A percentile compares a stretch with the other conserved stretches of the same genome.
Conservation (phyloP, 35 echinoderm and acorn worm species). For the Ophioderma brevispina region DNA sequence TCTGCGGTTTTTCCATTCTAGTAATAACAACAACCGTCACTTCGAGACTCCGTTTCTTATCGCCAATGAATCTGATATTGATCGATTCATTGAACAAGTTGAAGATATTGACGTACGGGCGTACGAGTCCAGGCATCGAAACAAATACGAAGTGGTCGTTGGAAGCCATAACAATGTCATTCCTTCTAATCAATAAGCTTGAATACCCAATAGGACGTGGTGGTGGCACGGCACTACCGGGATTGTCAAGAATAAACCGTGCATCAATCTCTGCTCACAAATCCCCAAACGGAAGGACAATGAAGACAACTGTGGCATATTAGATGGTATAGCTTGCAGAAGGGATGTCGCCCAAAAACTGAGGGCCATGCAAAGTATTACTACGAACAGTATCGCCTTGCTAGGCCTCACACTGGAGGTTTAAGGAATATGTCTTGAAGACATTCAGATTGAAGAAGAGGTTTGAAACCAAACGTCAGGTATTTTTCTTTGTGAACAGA, state of each 20-base stretch:
- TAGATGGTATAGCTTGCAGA: too few species aligned
- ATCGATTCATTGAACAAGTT: not conserved
- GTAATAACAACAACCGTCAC: not conserved
- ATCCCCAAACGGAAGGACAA: too few species aligned
- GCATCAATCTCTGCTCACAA: too few species aligned
- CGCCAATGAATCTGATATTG: not conserved
- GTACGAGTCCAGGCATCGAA: not conserved
- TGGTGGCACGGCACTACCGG: too few species aligned
- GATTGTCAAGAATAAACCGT: too few species aligned
- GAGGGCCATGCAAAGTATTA: not conserved
- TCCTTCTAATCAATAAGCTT: not conserved
- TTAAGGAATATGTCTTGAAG: not conserved
- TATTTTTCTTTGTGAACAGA: not conserved
- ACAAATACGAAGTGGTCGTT: conserved; percentile 9
- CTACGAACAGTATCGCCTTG: not conserved
- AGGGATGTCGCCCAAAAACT: not conserved
- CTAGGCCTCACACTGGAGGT: not conserved
- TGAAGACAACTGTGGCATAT: too few species aligned
- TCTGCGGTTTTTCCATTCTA: conserved; percentile 2
- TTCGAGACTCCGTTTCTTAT: not conserved
- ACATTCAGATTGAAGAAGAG: not conserved
- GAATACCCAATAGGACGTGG: not conserved
- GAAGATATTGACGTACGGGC: not conserved
- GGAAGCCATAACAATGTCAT: not conserved
- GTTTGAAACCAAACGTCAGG: conserved; percentile 25